Base-by-base conservation (phyloP, 1,140 invertebrate genomes). In the Maconellicoccus hirsutus region DNA sequence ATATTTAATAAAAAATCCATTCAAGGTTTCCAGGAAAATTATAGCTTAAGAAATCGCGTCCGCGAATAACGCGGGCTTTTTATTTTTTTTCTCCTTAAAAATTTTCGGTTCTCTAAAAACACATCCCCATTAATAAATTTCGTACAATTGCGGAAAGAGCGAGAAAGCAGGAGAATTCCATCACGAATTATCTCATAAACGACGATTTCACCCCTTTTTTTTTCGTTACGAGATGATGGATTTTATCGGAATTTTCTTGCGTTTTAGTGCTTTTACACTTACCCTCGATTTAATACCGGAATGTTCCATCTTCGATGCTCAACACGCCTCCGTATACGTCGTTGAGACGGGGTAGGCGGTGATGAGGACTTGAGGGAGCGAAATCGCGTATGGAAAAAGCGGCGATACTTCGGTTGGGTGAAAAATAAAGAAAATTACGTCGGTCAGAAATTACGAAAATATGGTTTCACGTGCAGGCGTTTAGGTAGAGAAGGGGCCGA, bases 161-260 rank as follows among this genome's bases (percentile, higher is more conserved):
- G 42, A 52, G n/a, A 52, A 16, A 16, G 6, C 12, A 19, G 6
- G 25, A 19, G 61, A 66, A 66, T 66, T 66, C 61, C 61, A 25
- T 66, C 61, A 66, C 61, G 61, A 66, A 66, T 66, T 66, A 66
- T 66, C 61, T 66, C 61, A 23, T 66, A 66, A 66, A 66, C 61
- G 61, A 66, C 22, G 61, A 66, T 66, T 66, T 66, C 25, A 23
- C 61, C 61, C 61, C 22, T 25, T 26, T 66, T 14, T 25, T 12
- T 33, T 6, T 3, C 3, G 4, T 3, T 6, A 16, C 4, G 16
- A 25, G 61, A 66, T 66, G 61, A 66, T 66, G 61, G 61, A 66
- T 66, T 66, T 66, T 66, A 66, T 66, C 25, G 61, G 61, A 66
- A 25, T 66, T 66, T 66, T 66, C 61, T 66, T 66, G 25, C 61